Evolutionary conservation across 2,113 vertebrate genomes (phyloP).

Genomic region (Pluvianellus socialis): DNA sequence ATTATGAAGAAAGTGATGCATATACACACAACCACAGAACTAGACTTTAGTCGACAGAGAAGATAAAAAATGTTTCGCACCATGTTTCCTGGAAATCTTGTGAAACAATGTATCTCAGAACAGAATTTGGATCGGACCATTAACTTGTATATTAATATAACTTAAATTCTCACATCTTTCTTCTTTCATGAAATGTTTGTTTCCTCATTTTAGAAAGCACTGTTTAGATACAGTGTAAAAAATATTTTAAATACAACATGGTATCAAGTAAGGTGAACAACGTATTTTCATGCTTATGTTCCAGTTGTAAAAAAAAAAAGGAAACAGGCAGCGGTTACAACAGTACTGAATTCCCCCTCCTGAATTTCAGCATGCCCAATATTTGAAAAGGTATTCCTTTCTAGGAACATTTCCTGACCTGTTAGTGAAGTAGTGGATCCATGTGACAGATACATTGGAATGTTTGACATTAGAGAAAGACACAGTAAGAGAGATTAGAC

Average conservation of each 20-base stretch:
- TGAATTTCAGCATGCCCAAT: not conserved
- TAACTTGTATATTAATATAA: not conserved
- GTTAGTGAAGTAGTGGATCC: not conserved
- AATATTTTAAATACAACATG: not conserved
- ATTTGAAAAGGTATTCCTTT: not conserved
- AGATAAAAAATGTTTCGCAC: not conserved
- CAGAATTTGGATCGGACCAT: not conserved
- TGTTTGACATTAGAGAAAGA: not conserved
- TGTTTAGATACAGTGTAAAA: not conserved
- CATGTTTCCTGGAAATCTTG: not conserved
- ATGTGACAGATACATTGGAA: not conserved
- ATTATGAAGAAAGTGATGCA: not conserved
- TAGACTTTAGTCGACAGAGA: not conserved
- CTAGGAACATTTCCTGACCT: not conserved
- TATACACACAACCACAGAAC: not conserved
- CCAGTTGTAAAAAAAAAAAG: not conserved
- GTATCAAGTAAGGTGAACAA: not conserved
- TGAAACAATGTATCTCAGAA: not conserved
- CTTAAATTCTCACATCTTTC: not conserved
- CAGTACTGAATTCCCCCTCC: not conserved
- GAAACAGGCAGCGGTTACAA: not conserved
- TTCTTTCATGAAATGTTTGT: not conserved
- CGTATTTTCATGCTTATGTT: not conserved
- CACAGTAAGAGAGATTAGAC: not conserved
- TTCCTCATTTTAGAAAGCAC: not conserved